Evolutionary conservation across 2,888 invertebrate species (phyloP).

Genomic region (Beris chalybata): DNA sequence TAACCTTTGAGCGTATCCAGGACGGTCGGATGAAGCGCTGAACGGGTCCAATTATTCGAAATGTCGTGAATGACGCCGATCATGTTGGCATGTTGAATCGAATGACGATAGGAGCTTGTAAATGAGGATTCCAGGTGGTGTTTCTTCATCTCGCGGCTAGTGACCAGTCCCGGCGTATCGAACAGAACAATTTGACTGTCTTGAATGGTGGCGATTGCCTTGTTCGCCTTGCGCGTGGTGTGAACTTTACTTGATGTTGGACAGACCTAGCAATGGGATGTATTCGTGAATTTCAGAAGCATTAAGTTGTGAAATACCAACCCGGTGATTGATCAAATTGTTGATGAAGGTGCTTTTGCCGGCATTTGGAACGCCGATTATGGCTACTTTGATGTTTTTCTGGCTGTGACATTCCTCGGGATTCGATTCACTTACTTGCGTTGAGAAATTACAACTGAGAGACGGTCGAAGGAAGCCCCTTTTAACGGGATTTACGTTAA

Average conservation of each 20-base stretch:
- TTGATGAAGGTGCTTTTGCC: slow-evolving; percentile 97
- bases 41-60: slow-evolving; percentile 69
- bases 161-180: slow-evolving; percentile 91
- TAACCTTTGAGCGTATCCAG: slow-evolving; percentile 68
- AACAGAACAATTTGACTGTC: slow-evolving; percentile 86
- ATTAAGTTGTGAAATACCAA: slow-evolving; percentile 51
- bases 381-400: slow-evolving; percentile 71
- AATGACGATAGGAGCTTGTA: slow-evolving; percentile 59
- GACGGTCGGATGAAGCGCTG: slow-evolving; percentile 69
- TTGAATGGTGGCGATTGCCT: slow-evolving; percentile 73
- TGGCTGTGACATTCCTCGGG: slow-evolving; percentile 34
- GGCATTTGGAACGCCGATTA: slow-evolving; percentile 91
- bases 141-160: slow-evolving; percentile 62
- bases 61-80: slow-evolving; percentile 87
- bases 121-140: slow-evolving; percentile 63
- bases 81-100: slow-evolving; percentile 71
- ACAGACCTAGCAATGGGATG: slow-evolving; percentile 68
- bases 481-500: neutral
- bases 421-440: slow-evolving; percentile 11
- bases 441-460: neutral
- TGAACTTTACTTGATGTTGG: slow-evolving; percentile 90
- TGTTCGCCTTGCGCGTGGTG: slow-evolving; percentile 75
- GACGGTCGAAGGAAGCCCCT: neutral
- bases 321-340: slow-evolving; percentile 75
- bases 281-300: neutral